Evolutionary conservation across 2,797 vertebrate species (phyloP).

Genomic region (Uromys caudimaculatus): DNA sequence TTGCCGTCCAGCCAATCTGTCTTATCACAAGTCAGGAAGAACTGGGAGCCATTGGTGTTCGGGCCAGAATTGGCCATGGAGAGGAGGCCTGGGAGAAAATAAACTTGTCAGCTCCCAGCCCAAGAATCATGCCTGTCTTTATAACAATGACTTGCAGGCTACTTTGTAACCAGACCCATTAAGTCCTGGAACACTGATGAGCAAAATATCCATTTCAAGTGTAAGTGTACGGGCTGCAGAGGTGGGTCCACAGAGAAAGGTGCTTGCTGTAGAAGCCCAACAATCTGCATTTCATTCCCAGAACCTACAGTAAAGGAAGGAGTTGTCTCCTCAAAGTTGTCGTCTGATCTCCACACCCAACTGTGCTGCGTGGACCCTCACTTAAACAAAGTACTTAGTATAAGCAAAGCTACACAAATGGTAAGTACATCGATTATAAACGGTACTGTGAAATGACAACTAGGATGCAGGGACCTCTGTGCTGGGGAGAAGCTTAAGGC

Average conservation of each 20-base stretch:
- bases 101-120: accelerated
- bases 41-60: constrained; percentile 97
- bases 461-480: neutral
- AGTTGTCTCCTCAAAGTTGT: neutral
- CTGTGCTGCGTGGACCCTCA: no score
- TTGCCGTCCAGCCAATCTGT: constrained; percentile 98
- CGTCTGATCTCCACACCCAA: neutral
- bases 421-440: neutral
- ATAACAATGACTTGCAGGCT: neutral
- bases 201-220: neutral
- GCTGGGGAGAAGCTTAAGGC: neutral
- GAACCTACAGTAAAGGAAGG: neutral
- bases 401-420: neutral
- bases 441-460: neutral
- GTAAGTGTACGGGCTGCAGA: neutral
- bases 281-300: neutral
- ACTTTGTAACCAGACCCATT: neutral
- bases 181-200: neutral
- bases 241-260: neutral
- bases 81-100: constrained; percentile 87
- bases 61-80: constrained; percentile 98
- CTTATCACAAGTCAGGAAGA: constrained; percentile 97
- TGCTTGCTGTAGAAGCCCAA: neutral
- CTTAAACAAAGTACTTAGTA: neutral
- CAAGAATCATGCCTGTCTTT: accelerated